Evolutionary conservation across 2,888 invertebrate genomes (phyloP).

Genomic region (Theretra japonica): DNA sequence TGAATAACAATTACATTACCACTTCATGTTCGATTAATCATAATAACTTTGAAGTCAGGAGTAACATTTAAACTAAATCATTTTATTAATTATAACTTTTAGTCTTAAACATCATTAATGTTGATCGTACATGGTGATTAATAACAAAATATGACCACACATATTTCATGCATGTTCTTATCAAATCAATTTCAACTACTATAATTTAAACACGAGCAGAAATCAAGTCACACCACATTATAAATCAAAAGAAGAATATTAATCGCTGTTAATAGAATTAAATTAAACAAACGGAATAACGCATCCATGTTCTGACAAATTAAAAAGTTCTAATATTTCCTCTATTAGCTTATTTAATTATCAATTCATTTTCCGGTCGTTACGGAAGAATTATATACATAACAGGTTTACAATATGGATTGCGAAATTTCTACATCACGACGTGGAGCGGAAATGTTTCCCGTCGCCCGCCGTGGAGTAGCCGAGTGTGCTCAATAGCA

Average conservation of each 20-base stretch:
- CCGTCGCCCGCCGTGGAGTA: background rate
- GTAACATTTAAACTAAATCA: background rate
- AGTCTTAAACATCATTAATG: constrained; percentile 4
- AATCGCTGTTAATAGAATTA: background rate
- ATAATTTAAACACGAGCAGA: background rate
- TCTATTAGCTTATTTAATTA: constrained; percentile 1
- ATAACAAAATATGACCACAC: background rate
- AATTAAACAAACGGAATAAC: background rate
- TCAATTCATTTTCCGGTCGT: constrained; percentile 43
- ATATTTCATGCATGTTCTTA: constrained; percentile 7
- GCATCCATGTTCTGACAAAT: background rate
- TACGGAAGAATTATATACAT: constrained; percentile 30
- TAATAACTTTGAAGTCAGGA: background rate
- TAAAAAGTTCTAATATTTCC: background rate
- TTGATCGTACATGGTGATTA: constrained; percentile 1
- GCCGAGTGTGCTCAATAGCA: constrained; percentile 8
- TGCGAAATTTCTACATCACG: constrained; percentile 20
- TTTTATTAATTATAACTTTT: background rate
- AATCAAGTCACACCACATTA: background rate
- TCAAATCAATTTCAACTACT: background rate
- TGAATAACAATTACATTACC: background rate
- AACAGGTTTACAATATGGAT: constrained; percentile 15
- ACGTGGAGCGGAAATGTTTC: constrained; percentile 4
- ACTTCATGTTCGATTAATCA: background rate
- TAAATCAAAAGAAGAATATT: background rate